These are phyloP conservation scores for Lasioglossum lativentre DNA, from an alignment of 2,888 invertebrate genomes.

Conservation along the genomic window DNA sequence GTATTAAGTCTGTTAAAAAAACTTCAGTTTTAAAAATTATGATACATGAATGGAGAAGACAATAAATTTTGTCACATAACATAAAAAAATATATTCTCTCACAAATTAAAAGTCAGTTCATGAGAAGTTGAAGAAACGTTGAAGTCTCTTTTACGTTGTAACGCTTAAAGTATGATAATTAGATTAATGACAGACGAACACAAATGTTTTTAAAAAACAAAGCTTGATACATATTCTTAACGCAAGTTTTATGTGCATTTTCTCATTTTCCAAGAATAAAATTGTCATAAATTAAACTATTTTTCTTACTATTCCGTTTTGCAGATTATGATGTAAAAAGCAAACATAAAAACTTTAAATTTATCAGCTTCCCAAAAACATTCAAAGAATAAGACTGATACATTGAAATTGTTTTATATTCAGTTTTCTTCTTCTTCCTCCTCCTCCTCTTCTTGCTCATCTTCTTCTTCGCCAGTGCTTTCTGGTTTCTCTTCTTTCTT, in stretches of 20 bases:
- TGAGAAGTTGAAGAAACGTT: slow-evolving; percentile 48
- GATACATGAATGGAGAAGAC: slow-evolving; percentile 41
- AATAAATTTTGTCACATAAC: slow-evolving; percentile 32
- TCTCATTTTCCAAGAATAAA: slow-evolving; percentile 3
- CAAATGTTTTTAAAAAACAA: slow-evolving; percentile 20
- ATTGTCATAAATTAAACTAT: slow-evolving; percentile 30
- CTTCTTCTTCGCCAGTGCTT: slow-evolving; percentile 83
- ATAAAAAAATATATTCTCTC: slow-evolving; percentile 40
- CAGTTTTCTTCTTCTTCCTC: slow-evolving; percentile 82
- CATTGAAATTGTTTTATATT: slow-evolving; percentile 60
- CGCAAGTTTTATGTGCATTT: slow-evolving; percentile 18
- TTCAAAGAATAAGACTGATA: slow-evolving; percentile 63
- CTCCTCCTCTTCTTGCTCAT: slow-evolving; percentile 83
- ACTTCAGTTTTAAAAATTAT: slow-evolving; percentile 57
- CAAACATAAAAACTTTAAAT: slow-evolving; percentile 56
- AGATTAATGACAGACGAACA: slow-evolving; percentile 23
- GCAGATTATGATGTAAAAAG: slow-evolving; percentile 59
- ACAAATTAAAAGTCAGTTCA: slow-evolving; percentile 45
- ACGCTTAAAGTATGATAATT: slow-evolving; percentile 31
- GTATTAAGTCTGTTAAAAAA: slow-evolving; percentile 48
- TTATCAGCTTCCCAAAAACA: slow-evolving; percentile 50
- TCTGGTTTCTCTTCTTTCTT: slow-evolving; percentile 84
- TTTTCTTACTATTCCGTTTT: slow-evolving; percentile 32
- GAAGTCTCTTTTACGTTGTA: slow-evolving; percentile 38
- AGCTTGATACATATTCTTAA: slow-evolving; percentile 17